Evolutionary conservation across 2,888 invertebrate species (phyloP), one percentile per base, ranked within the genome.

Genomic region (Mamestra brassicae): DNA sequence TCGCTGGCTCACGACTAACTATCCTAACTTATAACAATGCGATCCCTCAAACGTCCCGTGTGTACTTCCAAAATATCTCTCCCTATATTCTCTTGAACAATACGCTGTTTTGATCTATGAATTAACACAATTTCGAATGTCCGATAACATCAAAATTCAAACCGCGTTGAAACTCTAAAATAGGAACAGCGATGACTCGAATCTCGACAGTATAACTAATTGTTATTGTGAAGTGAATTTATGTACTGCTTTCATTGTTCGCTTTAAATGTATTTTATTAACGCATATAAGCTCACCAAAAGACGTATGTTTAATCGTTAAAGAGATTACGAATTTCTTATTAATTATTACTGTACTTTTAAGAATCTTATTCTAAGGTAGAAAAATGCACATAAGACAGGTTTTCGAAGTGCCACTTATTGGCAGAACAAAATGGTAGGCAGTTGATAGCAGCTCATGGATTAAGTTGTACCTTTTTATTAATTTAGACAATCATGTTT

Each of bases 221-320:
- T 73, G 70, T 68, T 71, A 74, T 55, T 57, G 50, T 71, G 66
- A 69, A 74, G 61, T 77, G 50, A 66, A 76, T 74, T 62, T 74
- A 58, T 70, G 64, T 74, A 71, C 47, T 55, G 83, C 77, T 83
- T 79, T 73, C 38, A 71, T 70, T 76, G 65, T 76, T 61, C 50
- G 86, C 78, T 78, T 78, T 65, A 55, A 74, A 72, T 86, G 57
- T 79, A 72, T 76, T 62, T 55, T 55, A 65, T 52, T 61, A 52
- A 60, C 65, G 70, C 64, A 66, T 68, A 66, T 74, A 67, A 78
- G 80, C 76, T 80, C 67, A 76, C 80, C 72, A 78, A 74, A 80
- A 68, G 54, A 72, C 62, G 58, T 74, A 72, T 70, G 55, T 66
- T 69, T 68, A 58, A 72, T 52, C 67, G 36, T 68, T 42, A 68